A percentile compares a stretch with the other conserved stretches of the same genome.
phyloP scores from a whole-genome alignment of 2,797 vertebrate species.

The Dipus sagitta region DNA sequence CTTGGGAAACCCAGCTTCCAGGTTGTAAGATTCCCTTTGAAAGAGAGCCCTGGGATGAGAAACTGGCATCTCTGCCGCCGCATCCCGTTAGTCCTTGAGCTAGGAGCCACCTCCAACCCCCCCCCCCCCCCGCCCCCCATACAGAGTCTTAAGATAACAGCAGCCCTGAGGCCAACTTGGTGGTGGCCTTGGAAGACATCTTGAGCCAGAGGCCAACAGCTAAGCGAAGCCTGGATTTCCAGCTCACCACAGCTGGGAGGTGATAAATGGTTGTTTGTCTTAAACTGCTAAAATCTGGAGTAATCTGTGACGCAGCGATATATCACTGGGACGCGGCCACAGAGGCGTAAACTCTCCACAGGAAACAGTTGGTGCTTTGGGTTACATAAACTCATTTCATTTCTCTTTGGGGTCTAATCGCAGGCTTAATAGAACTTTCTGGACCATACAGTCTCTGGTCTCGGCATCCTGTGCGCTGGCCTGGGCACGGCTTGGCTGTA shows the following conservation, averaged over 20 bases:
- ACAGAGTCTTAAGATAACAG: not conserved
- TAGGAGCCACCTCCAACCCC: not conserved
- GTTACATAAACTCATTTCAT: not conserved
- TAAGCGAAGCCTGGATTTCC: not conserved
- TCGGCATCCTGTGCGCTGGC: not conserved
- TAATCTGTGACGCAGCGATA: not conserved
- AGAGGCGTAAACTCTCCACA: not conserved
- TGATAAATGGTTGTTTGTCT: not conserved
- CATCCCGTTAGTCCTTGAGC: not conserved
- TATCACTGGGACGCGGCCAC: not conserved
- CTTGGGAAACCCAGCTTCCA: not conserved
- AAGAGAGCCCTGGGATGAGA: not conserved
- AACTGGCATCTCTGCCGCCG: too few species aligned
- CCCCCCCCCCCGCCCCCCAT: accelerated
- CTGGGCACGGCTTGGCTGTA: not conserved
- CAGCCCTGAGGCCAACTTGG: not conserved
- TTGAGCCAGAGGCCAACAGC: too few species aligned
- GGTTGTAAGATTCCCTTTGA: not conserved
- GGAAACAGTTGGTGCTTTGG: not conserved
- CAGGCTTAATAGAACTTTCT: not conserved
- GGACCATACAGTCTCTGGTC: not conserved
- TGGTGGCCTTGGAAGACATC: not conserved
- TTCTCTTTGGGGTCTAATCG: conserved; percentile 26
- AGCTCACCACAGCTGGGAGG: not conserved
- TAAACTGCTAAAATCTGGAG: not conserved